Evolutionary conservation across 1,140 invertebrate species (phyloP), one percentile per base, ranked within the genome.

Genomic region (Macrotrachela quadricornifera): DNA sequence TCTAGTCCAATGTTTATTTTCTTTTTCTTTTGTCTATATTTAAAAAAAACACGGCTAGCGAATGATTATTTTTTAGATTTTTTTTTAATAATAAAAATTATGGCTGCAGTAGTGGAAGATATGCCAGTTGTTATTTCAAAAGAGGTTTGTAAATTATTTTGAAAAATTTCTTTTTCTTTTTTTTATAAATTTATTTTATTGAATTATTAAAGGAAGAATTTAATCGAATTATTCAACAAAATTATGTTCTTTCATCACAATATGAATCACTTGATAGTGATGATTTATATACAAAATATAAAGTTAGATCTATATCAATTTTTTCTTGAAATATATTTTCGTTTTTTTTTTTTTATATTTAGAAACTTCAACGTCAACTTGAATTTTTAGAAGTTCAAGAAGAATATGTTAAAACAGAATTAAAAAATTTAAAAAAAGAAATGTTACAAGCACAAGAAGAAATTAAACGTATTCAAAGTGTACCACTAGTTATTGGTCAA

Each of bases 401-500:
- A 73, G 87, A 92, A 62, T 95, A 95, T 63, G 91, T 95, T 46
- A 96, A 96, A 72, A 85, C 94, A 78, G 90, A 96, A 67, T 88
- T 91, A 64, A 79, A 87, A 46, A 95, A 95, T 71, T 71, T 96
- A 39, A 94, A 95, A 63, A 95, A 95, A 61, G 90, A 95, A 70
- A 90, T 92, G 64, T 71, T 94, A 1, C 88, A 96, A 74, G 90
- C 90, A 37, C 88, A 96, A 69, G 88, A 95, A 71, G 88, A 79
- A 74, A 86, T 95, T 1, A 95, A 95, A 67, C 76, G 90, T 42
- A 95, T 95, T 63, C 88, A 96, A 66, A 91, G 85, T 66, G 88
- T 95, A 8, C 90, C 90, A 36, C 71, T 96, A 46, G 88, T 95
- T 2, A 95, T 96, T 71, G 90, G 90, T 11, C 90, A 96, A 70